Evolutionary conservation across 2,797 vertebrate species (phyloP).

Genomic region (Megaceryle alcyon): DNA sequence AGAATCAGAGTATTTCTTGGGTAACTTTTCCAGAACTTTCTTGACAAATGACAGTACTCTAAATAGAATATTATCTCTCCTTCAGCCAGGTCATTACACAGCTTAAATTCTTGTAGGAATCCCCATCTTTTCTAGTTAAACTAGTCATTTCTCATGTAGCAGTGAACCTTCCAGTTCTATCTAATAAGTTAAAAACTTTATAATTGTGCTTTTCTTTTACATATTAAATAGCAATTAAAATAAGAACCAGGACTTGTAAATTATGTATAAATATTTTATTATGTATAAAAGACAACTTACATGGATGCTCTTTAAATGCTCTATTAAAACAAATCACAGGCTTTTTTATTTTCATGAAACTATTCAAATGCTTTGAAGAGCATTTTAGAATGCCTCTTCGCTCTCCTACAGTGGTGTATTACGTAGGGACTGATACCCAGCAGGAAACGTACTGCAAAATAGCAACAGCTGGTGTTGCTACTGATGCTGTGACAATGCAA

Average conservation of each 20-base stretch:
- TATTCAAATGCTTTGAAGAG: conserved; percentile 4
- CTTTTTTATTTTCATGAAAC: conserved; percentile 17
- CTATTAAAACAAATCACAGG: conserved; percentile 14
- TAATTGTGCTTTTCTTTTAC: too few species aligned
- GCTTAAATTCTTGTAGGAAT: not conserved
- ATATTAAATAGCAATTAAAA: not conserved
- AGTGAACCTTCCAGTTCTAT: not conserved
- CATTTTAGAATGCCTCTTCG: not conserved
- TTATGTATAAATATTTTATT: conserved; percentile 69
- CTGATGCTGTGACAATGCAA: not conserved
- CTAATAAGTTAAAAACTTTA: not conserved
- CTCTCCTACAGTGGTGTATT: not conserved
- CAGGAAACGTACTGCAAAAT: not conserved
- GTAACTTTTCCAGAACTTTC: not conserved
- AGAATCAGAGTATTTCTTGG: not conserved
- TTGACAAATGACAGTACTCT: not conserved
- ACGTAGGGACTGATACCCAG: not conserved
- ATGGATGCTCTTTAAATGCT: not conserved
- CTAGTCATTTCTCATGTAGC: not conserved
- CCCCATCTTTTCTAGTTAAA: not conserved
- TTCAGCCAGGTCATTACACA: not conserved
- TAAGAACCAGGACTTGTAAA: not conserved
- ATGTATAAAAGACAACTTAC: conserved; percentile 47
- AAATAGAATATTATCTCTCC: not conserved
- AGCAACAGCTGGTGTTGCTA: not conserved